phyloP scores from a whole-genome alignment of 2,113 vertebrate species.

The Miniopterus natalensis region DNA sequence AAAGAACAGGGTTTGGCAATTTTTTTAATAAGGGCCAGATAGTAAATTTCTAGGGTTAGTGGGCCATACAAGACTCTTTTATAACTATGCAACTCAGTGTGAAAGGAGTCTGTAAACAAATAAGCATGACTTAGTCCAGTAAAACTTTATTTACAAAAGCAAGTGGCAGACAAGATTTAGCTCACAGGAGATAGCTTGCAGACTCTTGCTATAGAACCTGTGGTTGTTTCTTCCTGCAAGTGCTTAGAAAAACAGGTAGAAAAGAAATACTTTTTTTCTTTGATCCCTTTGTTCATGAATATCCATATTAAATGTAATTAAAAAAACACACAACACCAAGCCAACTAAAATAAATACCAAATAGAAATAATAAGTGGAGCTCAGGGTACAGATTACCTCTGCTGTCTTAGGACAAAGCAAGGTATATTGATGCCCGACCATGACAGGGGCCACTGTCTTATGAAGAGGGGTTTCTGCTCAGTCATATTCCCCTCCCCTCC shows the following conservation, averaged over 20 bases:
- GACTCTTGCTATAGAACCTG: not conserved
- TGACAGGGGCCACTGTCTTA: not conserved
- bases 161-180: not conserved
- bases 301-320: conserved; percentile 14
- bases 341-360: not conserved
- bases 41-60: conserved; percentile 23
- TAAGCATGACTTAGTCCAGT: not conserved
- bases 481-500: not conserved
- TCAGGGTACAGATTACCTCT: not conserved
- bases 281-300: not conserved
- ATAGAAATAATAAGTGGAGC: not conserved
- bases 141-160: conserved; percentile 49
- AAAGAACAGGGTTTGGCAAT: not conserved
- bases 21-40: not conserved
- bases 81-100: not conserved
- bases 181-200: not conserved
- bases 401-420: not conserved
- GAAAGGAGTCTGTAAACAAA: not conserved
- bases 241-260: not conserved
- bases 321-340: not conserved
- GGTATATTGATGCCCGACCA: not conserved
- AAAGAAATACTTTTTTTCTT: not conserved
- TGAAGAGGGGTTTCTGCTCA: not conserved
- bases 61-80: not conserved
- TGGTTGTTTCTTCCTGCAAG: not conserved